These are phyloP conservation scores for Brachypodius melanocephalos DNA, from an alignment of 2,113 vertebrate species.

Conservation along the genomic window DNA sequence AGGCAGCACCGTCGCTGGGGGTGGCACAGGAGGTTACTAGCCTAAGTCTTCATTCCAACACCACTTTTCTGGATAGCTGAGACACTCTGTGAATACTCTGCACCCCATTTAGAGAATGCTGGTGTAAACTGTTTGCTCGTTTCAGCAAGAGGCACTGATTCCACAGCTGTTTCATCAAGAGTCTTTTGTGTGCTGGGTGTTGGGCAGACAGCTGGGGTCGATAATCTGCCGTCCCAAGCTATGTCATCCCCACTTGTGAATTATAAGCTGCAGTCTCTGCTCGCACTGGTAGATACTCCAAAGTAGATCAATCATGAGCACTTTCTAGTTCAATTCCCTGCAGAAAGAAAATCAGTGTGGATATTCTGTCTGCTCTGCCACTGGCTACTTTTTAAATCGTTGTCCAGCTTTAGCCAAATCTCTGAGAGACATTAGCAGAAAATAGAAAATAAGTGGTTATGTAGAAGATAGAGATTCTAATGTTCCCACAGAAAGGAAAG, in stretches of 20 bases:
- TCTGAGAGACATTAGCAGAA: not conserved
- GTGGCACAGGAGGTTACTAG: not conserved
- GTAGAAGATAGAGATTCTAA: not conserved
- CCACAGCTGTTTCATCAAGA: slow-evolving; percentile 27
- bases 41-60: not conserved
- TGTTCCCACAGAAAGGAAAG: slow-evolving; percentile 1
- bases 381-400: not conserved
- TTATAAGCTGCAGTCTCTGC: not conserved
- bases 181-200: slow-evolving; percentile 30
- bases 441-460: not conserved
- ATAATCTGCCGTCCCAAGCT: slow-evolving; percentile 33
- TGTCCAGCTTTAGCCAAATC: not conserved
- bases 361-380: not conserved
- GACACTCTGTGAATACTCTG: not conserved
- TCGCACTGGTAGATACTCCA: not conserved
- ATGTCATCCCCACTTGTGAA: slow-evolving; percentile 38
- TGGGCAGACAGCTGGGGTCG: slow-evolving; percentile 25
- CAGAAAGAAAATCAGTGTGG: not conserved
- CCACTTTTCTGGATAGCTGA: not conserved
- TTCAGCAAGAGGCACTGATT: not conserved
- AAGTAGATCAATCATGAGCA: not conserved
- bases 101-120: not conserved
- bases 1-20: not conserved
- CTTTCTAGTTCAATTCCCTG: not conserved
- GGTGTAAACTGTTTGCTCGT: not conserved